Base-by-base conservation (phyloP, 2,797 vertebrate genomes). In the Arctocebus calabarensis region DNA sequence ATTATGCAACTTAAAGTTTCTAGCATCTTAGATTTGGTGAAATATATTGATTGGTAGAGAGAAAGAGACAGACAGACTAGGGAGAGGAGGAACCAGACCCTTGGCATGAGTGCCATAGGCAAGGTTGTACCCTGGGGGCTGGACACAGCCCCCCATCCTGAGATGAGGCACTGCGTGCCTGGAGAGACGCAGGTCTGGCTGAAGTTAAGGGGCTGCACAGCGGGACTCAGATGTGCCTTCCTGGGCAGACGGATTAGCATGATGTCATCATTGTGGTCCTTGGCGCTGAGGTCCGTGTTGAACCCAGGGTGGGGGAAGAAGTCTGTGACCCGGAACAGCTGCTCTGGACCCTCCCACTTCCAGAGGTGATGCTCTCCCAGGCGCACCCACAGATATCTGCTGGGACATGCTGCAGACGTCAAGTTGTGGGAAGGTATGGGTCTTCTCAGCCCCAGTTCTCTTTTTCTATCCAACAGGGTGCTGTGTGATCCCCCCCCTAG, bases 331-430 rank as follows among this genome's bases (percentile, higher is more conserved):
- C 2, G 14, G 40, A 98, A 97, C 93, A 97, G 97, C 97, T 98
- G 98, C 97, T 99, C 98, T 0, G 98, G 98, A 34, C 97, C 98
- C 45, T 98, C 98, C 64, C 96, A 97, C 82, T 52, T 2, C 78
- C 96, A 92, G 88, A 71, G 96, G 68, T 99, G 97, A n/a, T 98
- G 98, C 45, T 98, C 98, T 12, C 98, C 98, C 0, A 98, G 98
- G n/a, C 97, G 97, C 2, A 97, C 98, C 93, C 97, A 97, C 77
- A 98, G 87, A 48, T 87, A 84, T 73, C 97, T 98, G 96, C 32
- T 27, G 95, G 61, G 61, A 88, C 62, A 93, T 55, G 40, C 20
- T 52, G 77, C 77, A 66, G 81, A 84, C 71, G 64, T 95, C 45
- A 95, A 34, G 57, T 37, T 8, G 14, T 10, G 9, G 59, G 5